Base-by-base conservation (phyloP, 2,113 vertebrate genomes). In the Hemicordylus capensis region DNA sequence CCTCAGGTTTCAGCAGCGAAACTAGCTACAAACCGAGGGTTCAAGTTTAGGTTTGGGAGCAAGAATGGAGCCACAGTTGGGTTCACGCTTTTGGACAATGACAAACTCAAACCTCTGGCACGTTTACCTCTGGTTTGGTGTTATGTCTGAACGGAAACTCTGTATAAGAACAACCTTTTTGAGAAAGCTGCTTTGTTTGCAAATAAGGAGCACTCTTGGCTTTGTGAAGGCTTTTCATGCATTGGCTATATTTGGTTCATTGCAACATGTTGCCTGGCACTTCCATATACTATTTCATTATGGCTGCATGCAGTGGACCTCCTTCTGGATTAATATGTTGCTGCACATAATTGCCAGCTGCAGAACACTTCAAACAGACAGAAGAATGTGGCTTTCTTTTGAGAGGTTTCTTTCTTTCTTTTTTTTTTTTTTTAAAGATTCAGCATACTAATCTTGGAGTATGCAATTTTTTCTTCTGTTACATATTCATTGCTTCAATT, bases 231-330 rank as follows among this genome's bases (percentile, higher is more conserved):
- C 92, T 87, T 89, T 75, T 89, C 90, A 89, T 92, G 93, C 91
- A 80, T 85, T 78, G 88, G 86, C 63, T 85, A 66, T 90, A 79
- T n/a, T 88, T 90, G 83, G 88, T 81, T 87, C 85, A 2, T 37
- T 66, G 79, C 90, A 84, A 76, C 61, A 76, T 51, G 88, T 82
- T 88, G 86, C 39, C 2, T 85, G 86, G 84, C 84, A 93, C 0
- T 0, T 86, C 92, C 37, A 61, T 83, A 42, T 84, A 85, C 0
- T 75, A 81, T 83, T 92, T 91, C 84, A 81, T 3, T 81, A 88
- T 79, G 87, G 88, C 91, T 90, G 88, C 94, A 94, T 95, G 94
- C 94, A 90, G 81, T 81, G 17, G 61, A 87, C 81, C 86, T n/a
- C 59, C 28, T 2, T 64, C 91, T 87, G 90, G 86, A 91, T 85